Conservation (phyloP, 2,888 invertebrate genomes). For the Parthenolecanium corni region DNA sequence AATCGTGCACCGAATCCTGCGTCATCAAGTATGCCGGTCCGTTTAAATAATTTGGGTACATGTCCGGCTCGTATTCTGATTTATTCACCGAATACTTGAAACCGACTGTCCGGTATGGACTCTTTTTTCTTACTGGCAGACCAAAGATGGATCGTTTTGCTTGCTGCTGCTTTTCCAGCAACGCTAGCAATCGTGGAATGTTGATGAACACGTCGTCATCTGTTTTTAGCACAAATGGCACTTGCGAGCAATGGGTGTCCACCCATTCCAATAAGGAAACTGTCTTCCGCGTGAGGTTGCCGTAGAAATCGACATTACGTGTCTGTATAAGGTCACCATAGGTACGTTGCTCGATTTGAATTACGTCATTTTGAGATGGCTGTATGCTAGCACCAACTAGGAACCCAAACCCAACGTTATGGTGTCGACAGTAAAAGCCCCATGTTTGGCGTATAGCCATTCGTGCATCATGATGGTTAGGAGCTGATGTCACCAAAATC, state of each 20-base stretch:
- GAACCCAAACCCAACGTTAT: conserved; percentile 44
- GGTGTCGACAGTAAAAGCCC: conserved; percentile 50
- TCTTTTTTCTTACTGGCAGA: conserved; percentile 69
- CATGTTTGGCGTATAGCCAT: no score
- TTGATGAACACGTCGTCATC: conserved; percentile 89
- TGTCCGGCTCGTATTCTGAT: conserved; percentile 57
- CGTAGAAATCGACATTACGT: conserved; percentile 63
- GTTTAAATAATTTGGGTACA: conserved; percentile 82
- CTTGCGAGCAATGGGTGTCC: conserved; percentile 61
- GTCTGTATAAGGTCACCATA: conserved; percentile 68
- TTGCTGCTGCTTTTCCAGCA: conserved; percentile 43
- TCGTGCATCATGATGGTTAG: conserved; percentile 54
- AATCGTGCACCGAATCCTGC: conserved; percentile 55
- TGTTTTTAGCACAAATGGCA: conserved; percentile 65
- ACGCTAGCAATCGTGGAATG: conserved; percentile 48
- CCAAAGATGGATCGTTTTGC: conserved; percentile 68
- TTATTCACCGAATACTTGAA: conserved; percentile 80
- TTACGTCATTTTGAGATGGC: conserved; percentile 37
- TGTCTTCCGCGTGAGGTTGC: conserved; percentile 71
- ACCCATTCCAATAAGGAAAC: conserved; percentile 73
- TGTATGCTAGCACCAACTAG: conserved; percentile 36
- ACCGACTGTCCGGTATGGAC: conserved; percentile 68
- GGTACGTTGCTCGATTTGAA: conserved; percentile 54
- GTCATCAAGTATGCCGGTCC: conserved; percentile 83
- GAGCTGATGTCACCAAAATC: conserved; percentile 68